Evolutionary conservation across 2,888 invertebrate species (phyloP), one percentile per base, ranked within the genome.

Genomic region (Ctenicera cuprea): DNA sequence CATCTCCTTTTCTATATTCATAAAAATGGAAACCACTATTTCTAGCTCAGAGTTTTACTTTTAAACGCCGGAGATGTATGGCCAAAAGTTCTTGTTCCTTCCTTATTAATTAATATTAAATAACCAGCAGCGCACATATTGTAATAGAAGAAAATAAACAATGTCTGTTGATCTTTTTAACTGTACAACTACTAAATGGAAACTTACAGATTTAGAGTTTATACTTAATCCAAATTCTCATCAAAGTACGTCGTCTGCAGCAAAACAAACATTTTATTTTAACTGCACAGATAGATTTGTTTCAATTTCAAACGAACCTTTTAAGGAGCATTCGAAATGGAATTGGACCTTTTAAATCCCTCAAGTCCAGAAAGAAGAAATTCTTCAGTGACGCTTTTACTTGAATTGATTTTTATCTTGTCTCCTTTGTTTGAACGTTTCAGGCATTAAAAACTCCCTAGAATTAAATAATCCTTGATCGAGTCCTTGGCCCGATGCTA

Each of bases 271-370:
- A 33, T 57, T 57, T 57, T 33, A 14, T 37, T 12, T 11, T 57
- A 57, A 57, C 9, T 33, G 30, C n/a, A 18, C n/a, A 18, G 50
- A 64, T 48, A 65, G 52, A 68, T 68, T 68, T 61, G 59, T 66
- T 72, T 72, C 66, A 50, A 59, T 72, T 66, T 59, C 65, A 45
- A 48, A 38, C 65, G 45, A 57, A 43, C 20, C 57, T 50, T 57
- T 33, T 50, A 52, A 59, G 38, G 16, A 59, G 37, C 38, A 45
- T 57, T 41, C 18, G 65, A 65, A 69, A 61, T 14, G 50, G 52
- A 37, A 66, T 66, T 67, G 26, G 41, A 52, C 63, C 57, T 43
- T 65, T 59, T 22, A 33, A 57, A 59, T 70, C 63, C 52, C 52
- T 12, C 50, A 38, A 3, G 41, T 73, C 72, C 48, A 14, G 61